Percentiles rank a stretch among this genome's conserved stretches.
Conservation (phyloP, 2,113 vertebrate species). For the Hassar affinis region DNA sequence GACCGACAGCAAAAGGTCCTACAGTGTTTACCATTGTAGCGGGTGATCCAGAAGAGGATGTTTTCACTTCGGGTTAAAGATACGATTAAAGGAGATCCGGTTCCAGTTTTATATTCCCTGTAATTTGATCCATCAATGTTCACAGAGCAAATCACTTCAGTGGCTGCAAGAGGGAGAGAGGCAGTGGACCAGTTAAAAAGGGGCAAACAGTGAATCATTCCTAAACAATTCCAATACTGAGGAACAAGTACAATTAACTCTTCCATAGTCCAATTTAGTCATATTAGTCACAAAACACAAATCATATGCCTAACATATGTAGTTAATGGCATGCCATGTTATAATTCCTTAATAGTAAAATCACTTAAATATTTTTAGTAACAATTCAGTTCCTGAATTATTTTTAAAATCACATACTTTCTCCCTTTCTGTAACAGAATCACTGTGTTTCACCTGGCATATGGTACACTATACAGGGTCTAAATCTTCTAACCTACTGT, state of each 20-base stretch:
- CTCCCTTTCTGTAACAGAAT: background rate
- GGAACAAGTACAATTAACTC: background rate
- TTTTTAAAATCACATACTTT: too few relatives aligned
- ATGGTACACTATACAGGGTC: background rate
- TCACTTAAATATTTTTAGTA: too few relatives aligned
- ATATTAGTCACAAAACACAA: background rate
- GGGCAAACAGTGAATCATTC: background rate
- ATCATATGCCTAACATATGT: background rate
- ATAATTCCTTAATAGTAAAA: background rate
- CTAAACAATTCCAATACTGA: background rate
- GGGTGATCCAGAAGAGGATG: slow-evolving; percentile 80
- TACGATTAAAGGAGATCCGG: slow-evolving; percentile 67
- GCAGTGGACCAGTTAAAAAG: background rate
- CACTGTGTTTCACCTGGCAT: background rate
- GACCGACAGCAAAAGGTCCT: background rate
- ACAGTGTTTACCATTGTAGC: slow-evolving; percentile 66
- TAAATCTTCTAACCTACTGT: background rate
- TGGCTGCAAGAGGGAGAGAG: slow-evolving; percentile 62
- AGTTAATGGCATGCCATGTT: background rate
- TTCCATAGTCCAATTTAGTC: background rate
- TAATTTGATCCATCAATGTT: slow-evolving; percentile 78
- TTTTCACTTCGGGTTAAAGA: slow-evolving; percentile 75
- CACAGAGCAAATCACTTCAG: slow-evolving; percentile 77
- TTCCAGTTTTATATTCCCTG: slow-evolving; percentile 69
- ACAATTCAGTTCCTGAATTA: too few relatives aligned